A percentile compares a stretch with the other conserved stretches of the same genome.
phyloP scores from a whole-genome alignment of 2,888 invertebrate species.

The Epistrophella euchroma region DNA sequence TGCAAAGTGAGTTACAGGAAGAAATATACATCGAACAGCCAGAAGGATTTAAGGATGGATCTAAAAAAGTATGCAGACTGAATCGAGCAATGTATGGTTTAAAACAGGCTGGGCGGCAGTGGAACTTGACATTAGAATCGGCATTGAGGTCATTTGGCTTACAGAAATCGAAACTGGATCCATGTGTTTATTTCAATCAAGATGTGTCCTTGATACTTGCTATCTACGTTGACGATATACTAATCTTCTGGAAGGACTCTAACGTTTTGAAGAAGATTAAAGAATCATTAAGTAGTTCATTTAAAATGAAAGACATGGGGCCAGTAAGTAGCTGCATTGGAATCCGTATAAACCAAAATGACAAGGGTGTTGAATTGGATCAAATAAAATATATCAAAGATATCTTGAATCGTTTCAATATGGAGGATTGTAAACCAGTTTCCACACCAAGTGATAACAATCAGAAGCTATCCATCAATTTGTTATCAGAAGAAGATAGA shows the following conservation, averaged over 20 bases:
- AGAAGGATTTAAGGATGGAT: neutral
- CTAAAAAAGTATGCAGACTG: neutral
- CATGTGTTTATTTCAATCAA: constrained; percentile 8
- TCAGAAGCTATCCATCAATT: constrained; percentile 59
- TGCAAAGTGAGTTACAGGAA: constrained; percentile 7
- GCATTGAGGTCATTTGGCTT: constrained; percentile 31
- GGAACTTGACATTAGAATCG: constrained; percentile 29
- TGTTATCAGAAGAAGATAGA: constrained; percentile 78
- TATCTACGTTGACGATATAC: constrained; percentile 26
- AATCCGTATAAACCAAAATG: neutral
- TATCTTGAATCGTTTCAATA: constrained; percentile 67
- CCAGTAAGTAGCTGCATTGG: neutral
- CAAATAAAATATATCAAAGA: constrained; percentile 63
- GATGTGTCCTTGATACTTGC: neutral
- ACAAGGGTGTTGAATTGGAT: constrained; percentile 47
- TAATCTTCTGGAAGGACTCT: neutral
- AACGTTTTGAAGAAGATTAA: neutral
- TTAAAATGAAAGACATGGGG: constrained; percentile 5
- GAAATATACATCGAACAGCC: constrained; percentile 37
- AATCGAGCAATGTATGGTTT: constrained; percentile 12
- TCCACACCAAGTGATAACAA: constrained; percentile 71
- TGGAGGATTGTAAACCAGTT: constrained; percentile 53
- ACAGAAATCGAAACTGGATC: neutral
- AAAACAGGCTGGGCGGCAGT: constrained; percentile 24
- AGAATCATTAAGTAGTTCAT: neutral